phyloP scores from a whole-genome alignment of 2,888 invertebrate genomes.

The Drosophila recens region DNA sequence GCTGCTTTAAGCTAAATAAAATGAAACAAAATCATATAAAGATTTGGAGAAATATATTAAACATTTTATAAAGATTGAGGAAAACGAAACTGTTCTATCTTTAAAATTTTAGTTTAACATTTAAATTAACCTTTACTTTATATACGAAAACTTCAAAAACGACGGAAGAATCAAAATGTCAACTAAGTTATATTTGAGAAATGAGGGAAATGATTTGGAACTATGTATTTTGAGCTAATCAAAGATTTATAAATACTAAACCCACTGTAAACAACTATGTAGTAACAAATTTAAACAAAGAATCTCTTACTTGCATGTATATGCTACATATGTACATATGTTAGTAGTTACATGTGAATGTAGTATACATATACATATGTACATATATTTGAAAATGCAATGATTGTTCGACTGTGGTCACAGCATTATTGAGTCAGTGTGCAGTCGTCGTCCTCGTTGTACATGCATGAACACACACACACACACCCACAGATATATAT shows the following conservation, averaged over 20 bases:
- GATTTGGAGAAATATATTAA: too few relatives aligned
- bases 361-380: not conserved
- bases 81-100: too few relatives aligned
- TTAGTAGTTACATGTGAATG: not conserved
- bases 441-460: conserved; percentile 46
- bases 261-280: not conserved
- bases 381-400: conserved; percentile 25
- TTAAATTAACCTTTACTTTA: not conserved
- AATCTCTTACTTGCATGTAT: not conserved
- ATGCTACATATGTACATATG: not conserved
- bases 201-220: too few relatives aligned
- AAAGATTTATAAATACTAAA: not conserved
- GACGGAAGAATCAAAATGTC: not conserved
- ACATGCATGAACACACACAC: not conserved
- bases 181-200: not conserved
- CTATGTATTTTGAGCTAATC: not conserved
- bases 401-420: conserved; percentile 19
- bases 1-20: too few relatives aligned
- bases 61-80: too few relatives aligned
- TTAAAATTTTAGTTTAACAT: too few relatives aligned
- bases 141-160: not conserved
- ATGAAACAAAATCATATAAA: too few relatives aligned
- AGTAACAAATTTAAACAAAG: conserved; percentile 1
- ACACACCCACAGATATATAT: not conserved
- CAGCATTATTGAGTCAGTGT: conserved; percentile 58